Conservation (phyloP, 2,113 vertebrate species). For the Atlantisia rogersi region DNA sequence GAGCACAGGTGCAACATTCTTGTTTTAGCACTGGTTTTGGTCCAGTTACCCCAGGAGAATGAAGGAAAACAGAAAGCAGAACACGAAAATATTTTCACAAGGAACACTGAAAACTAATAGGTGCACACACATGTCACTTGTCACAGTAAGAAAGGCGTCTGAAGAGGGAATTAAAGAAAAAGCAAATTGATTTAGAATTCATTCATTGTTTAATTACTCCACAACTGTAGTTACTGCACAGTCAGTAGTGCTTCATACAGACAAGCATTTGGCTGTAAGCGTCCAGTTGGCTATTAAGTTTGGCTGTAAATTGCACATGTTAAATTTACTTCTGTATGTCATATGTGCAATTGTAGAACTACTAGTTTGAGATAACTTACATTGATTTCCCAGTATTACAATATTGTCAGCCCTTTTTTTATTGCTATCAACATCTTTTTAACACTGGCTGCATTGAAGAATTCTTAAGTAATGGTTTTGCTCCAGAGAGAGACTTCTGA, state of each 20-base stretch:
- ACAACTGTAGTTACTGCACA: neutral
- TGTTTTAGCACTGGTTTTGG: neutral
- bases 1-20: neutral
- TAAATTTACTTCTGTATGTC: neutral
- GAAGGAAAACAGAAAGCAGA: neutral
- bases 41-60: neutral
- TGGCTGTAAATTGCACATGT: neutral
- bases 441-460: neutral
- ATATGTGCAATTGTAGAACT: neutral
- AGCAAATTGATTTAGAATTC: neutral
- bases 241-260: neutral
- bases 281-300: too few species aligned
- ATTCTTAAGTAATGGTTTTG: neutral
- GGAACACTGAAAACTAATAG: neutral
- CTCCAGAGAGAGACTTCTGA: neutral
- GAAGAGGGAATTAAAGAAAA: neutral
- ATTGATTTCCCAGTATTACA: neutral
- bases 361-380: neutral
- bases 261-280: neutral
- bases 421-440: neutral
- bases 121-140: accelerated
- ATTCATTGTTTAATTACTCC: neutral
- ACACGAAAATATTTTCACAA: neutral
- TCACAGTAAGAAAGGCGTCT: neutral
- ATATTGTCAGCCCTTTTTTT: neutral